Base-by-base conservation (phyloP, 2,888 invertebrate genomes). In the Nomada hirtipes region DNA sequence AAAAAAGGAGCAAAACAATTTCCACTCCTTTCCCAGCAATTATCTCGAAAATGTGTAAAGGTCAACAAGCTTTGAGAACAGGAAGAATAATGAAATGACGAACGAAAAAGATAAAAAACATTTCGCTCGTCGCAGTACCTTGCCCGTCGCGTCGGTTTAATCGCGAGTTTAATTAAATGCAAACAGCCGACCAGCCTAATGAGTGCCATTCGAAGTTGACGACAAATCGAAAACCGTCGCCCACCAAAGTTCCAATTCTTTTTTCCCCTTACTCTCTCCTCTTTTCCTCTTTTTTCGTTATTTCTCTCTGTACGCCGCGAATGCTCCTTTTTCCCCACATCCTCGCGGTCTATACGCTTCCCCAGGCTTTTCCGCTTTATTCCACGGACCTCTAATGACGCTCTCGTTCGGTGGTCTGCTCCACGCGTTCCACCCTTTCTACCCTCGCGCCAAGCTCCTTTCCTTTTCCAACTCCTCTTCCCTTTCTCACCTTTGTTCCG, bases 331-430 rank as follows among this genome's bases (percentile, higher is more conserved):
- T 71, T 50, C 68, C 50, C 69, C 68, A 18, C 68, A 47, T 72
- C 68, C 57, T 53, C 26, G 36, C 15, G 44, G 53, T 64, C 26
- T 63, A 60, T 59, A 36, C 63, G 73, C 76, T 64, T 77, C 59
- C 53, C 57, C 36, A 26, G 42, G 70, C 75, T 75, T 80, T 77
- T 69, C 72, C 50, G 78, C 71, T 84, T 83, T 84, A 80, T 76
- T 75, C 69, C 68, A 67, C 71, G 55, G 47, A 67, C 76, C 70
- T 71, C 81, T 85, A 85, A 85, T 84, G 79, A 82, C 78, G 83
- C 72, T 76, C 77, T 78, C 75, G 79, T 80, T 80, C 84, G 72
- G 70, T 60, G 79, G 75, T 70, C 77, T 74, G 42, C 53, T 18
- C 55, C 50, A n/a, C 20, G 60, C 20, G 42, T 20, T 50, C 9